Conservation (phyloP, 1,140 invertebrate species). For the Scaptomyza pallida region DNA sequence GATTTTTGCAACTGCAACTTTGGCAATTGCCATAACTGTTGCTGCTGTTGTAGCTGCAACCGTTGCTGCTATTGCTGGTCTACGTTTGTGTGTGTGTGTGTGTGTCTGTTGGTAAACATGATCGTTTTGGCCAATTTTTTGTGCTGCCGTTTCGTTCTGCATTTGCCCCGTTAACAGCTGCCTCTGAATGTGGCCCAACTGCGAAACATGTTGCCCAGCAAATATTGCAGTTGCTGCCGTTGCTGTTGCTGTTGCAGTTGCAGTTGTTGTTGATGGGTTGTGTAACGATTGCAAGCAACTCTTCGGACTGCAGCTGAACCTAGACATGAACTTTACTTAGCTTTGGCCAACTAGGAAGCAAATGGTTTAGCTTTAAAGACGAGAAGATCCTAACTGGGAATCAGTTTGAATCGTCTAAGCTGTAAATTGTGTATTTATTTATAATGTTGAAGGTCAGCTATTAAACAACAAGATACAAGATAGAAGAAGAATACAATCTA, state of each 20-base stretch:
- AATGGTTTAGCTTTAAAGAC: too few species aligned
- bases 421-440: constrained; percentile 54
- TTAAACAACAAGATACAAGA: constrained; percentile 59
- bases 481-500: constrained; percentile 52
- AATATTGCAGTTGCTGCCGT: constrained; percentile 35
- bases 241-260: too few species aligned
- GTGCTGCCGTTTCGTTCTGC: constrained; percentile 50
- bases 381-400: too few species aligned
- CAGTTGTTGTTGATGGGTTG: constrained; percentile 50
- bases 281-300: constrained; percentile 65
- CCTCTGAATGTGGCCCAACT: constrained; percentile 44
- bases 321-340: background rate
- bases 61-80: constrained; percentile 25
- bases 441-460: constrained; percentile 64
- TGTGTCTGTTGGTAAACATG: constrained; percentile 78
- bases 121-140: constrained; percentile 77
- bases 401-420: too few species aligned
- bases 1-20: constrained; percentile 69
- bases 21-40: constrained; percentile 70
- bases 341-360: constrained; percentile 22
- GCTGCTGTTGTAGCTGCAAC: constrained; percentile 22
- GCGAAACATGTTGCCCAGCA: constrained; percentile 61
- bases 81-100: constrained; percentile 15
- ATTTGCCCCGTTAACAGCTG: constrained; percentile 26
- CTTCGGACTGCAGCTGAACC: constrained; percentile 23